Conservation (phyloP, 2,113 vertebrate genomes). For the Argyrosomus japonicus region DNA sequence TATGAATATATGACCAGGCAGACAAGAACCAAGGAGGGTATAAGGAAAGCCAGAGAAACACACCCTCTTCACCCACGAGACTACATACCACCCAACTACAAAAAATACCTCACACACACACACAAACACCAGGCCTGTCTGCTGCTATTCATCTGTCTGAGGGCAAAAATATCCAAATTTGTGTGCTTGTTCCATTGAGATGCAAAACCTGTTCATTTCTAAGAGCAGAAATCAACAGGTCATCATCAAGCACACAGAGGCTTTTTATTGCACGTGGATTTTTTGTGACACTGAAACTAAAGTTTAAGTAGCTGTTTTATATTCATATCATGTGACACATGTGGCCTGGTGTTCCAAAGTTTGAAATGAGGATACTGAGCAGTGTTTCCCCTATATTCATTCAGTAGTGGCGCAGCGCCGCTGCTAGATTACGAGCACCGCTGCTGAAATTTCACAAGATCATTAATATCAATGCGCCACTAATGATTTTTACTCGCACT, state of each 20-base stretch:
- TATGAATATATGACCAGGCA: background rate
- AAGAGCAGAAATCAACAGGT: background rate
- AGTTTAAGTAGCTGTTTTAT: background rate
- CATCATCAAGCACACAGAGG: fast-evolving
- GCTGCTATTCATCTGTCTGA: background rate
- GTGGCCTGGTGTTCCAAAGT: background rate
- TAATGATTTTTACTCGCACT: too few species aligned
- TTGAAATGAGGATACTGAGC: background rate
- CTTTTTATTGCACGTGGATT: background rate
- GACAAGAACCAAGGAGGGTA: background rate
- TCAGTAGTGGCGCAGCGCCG: too few species aligned
- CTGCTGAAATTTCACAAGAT: too few species aligned
- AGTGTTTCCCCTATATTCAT: too few species aligned
- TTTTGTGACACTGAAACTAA: background rate
- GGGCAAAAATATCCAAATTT: background rate
- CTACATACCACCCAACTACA: background rate
- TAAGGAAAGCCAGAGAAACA: background rate
- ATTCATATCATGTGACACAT: background rate
- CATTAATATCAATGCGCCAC: too few species aligned
- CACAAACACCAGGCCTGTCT: background rate
- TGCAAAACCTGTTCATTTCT: conserved; percentile 1
- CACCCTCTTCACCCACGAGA: background rate
- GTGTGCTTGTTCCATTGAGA: background rate
- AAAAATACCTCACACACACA: background rate
- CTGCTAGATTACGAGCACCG: too few species aligned